Evolutionary conservation across 2,797 vertebrate genomes (phyloP).

Genomic region (Florisuga fusca): DNA sequence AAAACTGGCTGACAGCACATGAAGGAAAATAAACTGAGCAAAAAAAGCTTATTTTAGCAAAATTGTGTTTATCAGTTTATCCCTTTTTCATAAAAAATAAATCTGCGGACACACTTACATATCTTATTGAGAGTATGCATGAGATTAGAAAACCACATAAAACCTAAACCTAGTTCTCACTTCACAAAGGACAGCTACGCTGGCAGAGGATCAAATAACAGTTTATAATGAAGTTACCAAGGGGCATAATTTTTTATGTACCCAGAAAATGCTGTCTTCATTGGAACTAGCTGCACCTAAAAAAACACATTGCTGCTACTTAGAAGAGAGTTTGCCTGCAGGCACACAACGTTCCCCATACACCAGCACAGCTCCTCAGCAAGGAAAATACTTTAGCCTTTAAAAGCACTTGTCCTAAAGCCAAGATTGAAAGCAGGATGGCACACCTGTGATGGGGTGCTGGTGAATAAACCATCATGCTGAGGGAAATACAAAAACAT

Average conservation of each 20-base stretch:
- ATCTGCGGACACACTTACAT: not conserved
- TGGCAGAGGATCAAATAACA: not conserved
- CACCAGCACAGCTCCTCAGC: not conserved
- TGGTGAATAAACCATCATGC: not conserved
- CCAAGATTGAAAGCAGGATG: accelerated
- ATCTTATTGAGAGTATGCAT: accelerated
- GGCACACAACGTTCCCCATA: accelerated
- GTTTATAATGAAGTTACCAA: not conserved
- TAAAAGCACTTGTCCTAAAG: not conserved
- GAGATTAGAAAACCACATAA: accelerated
- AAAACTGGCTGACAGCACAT: not conserved
- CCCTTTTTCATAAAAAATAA: not conserved
- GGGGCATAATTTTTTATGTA: accelerated
- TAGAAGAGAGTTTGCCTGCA: not conserved
- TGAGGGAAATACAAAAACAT: not conserved
- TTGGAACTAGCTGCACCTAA: not conserved
- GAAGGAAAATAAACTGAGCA: not conserved
- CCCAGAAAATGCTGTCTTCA: accelerated
- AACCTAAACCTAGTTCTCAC: not conserved
- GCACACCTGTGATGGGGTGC: accelerated
- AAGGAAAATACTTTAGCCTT: accelerated
- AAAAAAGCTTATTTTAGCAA: not conserved
- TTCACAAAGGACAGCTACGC: not conserved
- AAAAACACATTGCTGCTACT: not conserved
- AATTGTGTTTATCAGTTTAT: not conserved